These are phyloP conservation scores for Pocillopora grandis DNA, from an alignment of 92 coral and sea anemone species.

Conservation along the genomic window DNA sequence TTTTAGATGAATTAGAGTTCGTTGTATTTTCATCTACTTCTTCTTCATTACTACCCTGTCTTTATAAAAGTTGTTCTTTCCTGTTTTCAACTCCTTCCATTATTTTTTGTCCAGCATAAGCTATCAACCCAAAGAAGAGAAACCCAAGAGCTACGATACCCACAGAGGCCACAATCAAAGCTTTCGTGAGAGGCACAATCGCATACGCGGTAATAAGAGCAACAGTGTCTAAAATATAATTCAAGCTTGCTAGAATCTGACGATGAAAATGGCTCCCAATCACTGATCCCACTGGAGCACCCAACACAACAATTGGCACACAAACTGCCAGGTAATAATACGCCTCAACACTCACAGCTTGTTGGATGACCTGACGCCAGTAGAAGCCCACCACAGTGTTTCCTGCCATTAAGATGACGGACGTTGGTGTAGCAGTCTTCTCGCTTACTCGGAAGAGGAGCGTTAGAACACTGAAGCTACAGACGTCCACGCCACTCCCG, in stretches of 20 bases:
- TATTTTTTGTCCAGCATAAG: slow-evolving; percentile 68
- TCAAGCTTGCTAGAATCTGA: slow-evolving; percentile 62
- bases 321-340: slow-evolving; percentile 82
- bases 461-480: slow-evolving; percentile 89
- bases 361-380: slow-evolving; percentile 85
- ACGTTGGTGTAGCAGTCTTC: slow-evolving; percentile 90
- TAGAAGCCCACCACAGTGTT: slow-evolving; percentile 81
- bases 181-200: slow-evolving; percentile 60
- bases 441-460: slow-evolving; percentile 85
- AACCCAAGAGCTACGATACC: slow-evolving; percentile 69
- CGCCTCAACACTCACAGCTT: slow-evolving; percentile 58
- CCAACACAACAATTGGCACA: slow-evolving; percentile 78
- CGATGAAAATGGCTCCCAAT: slow-evolving; percentile 86
- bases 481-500: slow-evolving; percentile 87
- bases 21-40: neutral
- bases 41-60: neutral
- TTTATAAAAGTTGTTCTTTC: neutral
- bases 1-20: neutral
- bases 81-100: slow-evolving; percentile 47
- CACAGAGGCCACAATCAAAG: slow-evolving; percentile 62
- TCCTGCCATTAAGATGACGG: slow-evolving; percentile 88
- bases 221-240: slow-evolving; percentile 67
- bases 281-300: slow-evolving; percentile 83
- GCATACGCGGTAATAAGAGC: slow-evolving; percentile 69
- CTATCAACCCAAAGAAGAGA: slow-evolving; percentile 61